Evolutionary conservation across 2,113 vertebrate genomes (phyloP).

Genomic region (Pituophis catenifer): DNA sequence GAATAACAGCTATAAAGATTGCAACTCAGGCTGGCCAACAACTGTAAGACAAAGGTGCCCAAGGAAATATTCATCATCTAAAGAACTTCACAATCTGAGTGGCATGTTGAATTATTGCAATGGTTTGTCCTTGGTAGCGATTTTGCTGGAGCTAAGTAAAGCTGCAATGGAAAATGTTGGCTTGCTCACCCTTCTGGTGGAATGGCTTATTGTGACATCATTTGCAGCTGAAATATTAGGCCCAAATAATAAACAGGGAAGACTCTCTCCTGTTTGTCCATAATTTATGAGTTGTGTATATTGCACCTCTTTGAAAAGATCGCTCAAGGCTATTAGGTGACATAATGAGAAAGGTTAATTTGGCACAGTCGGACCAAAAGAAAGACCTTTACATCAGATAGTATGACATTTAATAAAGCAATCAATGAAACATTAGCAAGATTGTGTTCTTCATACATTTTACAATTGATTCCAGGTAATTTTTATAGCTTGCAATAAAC

Average conservation of each 20-base stretch:
- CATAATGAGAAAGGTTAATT: neutral
- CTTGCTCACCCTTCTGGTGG: constrained; percentile 20
- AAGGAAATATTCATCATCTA: constrained; percentile 11
- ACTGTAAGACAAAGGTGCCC: neutral
- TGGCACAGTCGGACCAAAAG: constrained; percentile 1
- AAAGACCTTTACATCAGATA: neutral
- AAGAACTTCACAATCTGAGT: neutral
- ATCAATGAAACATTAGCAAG: neutral
- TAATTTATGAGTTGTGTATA: neutral
- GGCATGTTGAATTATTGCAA: neutral
- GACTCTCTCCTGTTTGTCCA: constrained; percentile 6
- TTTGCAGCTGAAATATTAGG: neutral
- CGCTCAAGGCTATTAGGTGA: constrained; percentile 21
- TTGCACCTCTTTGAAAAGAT: constrained; percentile 5
- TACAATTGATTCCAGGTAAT: constrained; percentile 7
- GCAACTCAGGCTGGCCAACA: neutral
- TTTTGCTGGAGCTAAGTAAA: constrained; percentile 10
- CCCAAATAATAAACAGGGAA: neutral
- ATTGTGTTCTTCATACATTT: constrained; percentile 11
- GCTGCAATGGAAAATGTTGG: neutral
- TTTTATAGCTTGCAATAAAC: constrained; percentile 17
- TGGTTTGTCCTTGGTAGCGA: constrained; percentile 20
- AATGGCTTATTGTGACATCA: neutral
- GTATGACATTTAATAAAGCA: constrained; percentile 26
- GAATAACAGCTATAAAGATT: constrained; percentile 14